Evolutionary conservation across 1,140 invertebrate genomes (phyloP).

Genomic region (Drosophila dunni): DNA sequence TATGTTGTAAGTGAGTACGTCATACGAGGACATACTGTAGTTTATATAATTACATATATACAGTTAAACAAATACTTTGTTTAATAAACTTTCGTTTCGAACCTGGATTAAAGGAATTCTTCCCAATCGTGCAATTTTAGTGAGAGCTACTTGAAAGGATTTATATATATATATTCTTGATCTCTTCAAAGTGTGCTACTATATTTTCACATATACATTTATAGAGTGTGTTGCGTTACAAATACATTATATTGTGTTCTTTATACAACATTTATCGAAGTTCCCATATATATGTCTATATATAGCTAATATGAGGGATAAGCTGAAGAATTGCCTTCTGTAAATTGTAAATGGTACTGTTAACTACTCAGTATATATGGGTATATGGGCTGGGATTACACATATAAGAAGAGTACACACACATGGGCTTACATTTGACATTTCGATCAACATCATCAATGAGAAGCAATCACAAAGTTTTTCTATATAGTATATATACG

Average conservation of each 20-base stretch:
- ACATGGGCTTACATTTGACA: slow-evolving; percentile 53
- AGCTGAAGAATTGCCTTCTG: slow-evolving; percentile 24
- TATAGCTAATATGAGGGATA: slow-evolving; percentile 24
- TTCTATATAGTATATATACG: slow-evolving; percentile 32
- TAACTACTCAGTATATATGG: slow-evolving; percentile 43
- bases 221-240: slow-evolving; percentile 35
- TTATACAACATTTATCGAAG: slow-evolving; percentile 75
- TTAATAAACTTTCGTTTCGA: slow-evolving; percentile 23
- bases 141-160: slow-evolving; percentile 19
- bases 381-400: slow-evolving; percentile 23
- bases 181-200: slow-evolving; percentile 40
- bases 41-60: slow-evolving; percentile 76
- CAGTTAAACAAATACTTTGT: slow-evolving; percentile 62
- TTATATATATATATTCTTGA: neutral
- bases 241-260: slow-evolving; percentile 22
- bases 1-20: slow-evolving; percentile 42
- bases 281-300: slow-evolving; percentile 33
- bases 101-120: slow-evolving; percentile 18
- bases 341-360: slow-evolving; percentile 31
- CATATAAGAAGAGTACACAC: slow-evolving; percentile 49
- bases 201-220: slow-evolving; percentile 35
- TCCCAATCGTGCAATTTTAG: slow-evolving; percentile 20
- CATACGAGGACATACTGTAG: slow-evolving; percentile 19
- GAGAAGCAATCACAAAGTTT: slow-evolving; percentile 82
- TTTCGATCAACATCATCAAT: slow-evolving; percentile 56